phyloP scores from a whole-genome alignment of 2,797 vertebrate species.

The Monodelphis domestica region DNA sequence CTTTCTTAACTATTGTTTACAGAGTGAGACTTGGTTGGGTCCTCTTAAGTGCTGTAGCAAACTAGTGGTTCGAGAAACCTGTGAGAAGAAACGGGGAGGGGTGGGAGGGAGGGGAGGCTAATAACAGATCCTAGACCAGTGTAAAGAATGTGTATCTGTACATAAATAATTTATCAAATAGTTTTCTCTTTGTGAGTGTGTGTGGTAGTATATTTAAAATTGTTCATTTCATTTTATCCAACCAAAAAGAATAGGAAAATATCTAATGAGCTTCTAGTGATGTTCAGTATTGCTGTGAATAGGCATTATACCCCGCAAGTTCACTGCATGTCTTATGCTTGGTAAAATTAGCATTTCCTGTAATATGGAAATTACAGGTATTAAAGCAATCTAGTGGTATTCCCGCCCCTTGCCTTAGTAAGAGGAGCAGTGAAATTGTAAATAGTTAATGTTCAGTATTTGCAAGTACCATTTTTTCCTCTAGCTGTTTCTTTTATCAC shows the following conservation, averaged over 20 bases:
- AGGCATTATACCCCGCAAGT: conserved; percentile 89
- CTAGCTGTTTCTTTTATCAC: conserved; percentile 86
- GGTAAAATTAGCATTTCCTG: conserved; percentile 89
- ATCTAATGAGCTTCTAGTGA: conserved; percentile 89
- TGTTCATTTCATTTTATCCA: conserved; percentile 90
- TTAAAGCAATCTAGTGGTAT: conserved; percentile 88
- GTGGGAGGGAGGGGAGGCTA: conserved; percentile 64
- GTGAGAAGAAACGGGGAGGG: conserved; percentile 78
- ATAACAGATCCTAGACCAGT: conserved; percentile 86
- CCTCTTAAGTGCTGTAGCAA: conserved; percentile 86
- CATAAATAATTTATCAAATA: conserved; percentile 90
- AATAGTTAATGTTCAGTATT: conserved; percentile 97
- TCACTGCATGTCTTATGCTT: conserved; percentile 95
- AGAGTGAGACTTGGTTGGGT: conserved; percentile 84
- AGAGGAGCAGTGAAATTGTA: conserved; percentile 92
- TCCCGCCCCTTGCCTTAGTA: conserved; percentile 87
- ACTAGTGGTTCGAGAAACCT: conserved; percentile 86
- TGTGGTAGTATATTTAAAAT: conserved; percentile 91
- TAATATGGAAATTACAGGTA: conserved; percentile 83
- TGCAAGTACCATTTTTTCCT: conserved; percentile 88
- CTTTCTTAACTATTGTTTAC: conserved; percentile 90
- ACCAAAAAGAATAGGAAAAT: conserved; percentile 88
- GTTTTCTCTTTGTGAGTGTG: conserved; percentile 85
- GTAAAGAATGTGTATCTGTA: conserved; percentile 97
- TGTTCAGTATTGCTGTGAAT: conserved; percentile 93